Evolutionary conservation across 2,113 vertebrate species (phyloP).

Genomic region (Dipodomys stephensi): DNA sequence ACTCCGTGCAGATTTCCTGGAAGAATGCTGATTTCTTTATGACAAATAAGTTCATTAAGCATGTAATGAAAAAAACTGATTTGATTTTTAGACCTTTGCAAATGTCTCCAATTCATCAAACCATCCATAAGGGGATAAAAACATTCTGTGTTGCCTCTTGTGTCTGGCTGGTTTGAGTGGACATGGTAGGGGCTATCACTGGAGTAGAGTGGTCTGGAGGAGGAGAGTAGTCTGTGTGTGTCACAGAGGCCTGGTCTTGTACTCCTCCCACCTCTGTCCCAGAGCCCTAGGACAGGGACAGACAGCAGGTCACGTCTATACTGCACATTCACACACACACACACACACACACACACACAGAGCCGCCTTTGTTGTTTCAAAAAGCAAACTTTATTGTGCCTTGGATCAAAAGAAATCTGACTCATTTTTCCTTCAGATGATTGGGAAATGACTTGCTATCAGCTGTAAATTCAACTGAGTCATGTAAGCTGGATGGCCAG

Average conservation of each 20-base stretch:
- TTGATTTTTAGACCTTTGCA: constrained; percentile 61
- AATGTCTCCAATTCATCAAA: constrained; percentile 66
- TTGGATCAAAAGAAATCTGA: background rate
- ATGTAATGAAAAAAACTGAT: constrained; percentile 53
- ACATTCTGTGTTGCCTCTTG: background rate
- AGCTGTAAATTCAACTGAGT: background rate
- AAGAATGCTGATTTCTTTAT: constrained; percentile 66
- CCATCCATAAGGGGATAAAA: background rate
- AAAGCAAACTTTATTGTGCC: background rate
- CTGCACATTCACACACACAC: fast-evolving
- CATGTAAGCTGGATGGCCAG: background rate
- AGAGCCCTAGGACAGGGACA: fast-evolving
- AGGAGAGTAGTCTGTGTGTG: background rate
- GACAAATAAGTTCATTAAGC: constrained; percentile 57
- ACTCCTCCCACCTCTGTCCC: background rate
- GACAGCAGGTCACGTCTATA: too few species aligned
- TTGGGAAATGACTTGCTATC: too few species aligned
- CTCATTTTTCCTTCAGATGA: background rate
- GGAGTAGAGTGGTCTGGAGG: too few species aligned
- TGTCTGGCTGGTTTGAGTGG: background rate
- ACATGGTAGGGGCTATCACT: background rate
- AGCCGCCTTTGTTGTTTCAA: background rate
- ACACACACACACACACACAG: fast-evolving
- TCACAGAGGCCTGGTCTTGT: fast-evolving
- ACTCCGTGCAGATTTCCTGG: constrained; percentile 65